phyloP scores from a whole-genome alignment of 1,140 invertebrate species.

The Drosophila tani region DNA sequence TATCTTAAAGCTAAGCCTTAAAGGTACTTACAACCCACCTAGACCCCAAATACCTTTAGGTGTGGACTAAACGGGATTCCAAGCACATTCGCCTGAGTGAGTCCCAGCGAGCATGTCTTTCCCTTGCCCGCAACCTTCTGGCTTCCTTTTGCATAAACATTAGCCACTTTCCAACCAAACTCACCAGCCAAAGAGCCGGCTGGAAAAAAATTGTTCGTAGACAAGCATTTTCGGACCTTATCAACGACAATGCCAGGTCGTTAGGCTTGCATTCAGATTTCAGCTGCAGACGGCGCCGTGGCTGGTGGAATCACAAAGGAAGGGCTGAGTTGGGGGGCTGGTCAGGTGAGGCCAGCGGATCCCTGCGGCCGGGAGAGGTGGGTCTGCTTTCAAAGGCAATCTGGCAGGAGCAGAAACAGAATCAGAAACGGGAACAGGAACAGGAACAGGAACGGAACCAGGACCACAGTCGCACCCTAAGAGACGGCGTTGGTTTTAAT shows the following conservation, averaged over 20 bases:
- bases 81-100: constrained; percentile 22
- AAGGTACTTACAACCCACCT: constrained; percentile 9
- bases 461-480: constrained; percentile 61
- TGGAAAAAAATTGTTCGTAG: constrained; percentile 45
- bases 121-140: constrained; percentile 4
- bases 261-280: constrained; percentile 80
- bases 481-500: constrained; percentile 71
- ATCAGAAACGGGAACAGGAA: constrained; percentile 6
- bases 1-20: constrained; percentile 20
- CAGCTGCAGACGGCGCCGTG: constrained; percentile 50
- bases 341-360: constrained; percentile 47
- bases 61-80: constrained; percentile 20
- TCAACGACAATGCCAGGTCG: constrained; percentile 80
- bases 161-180: constrained; percentile 46
- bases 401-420: constrained; percentile 4
- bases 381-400: constrained; percentile 56
- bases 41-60: constrained; percentile 5
- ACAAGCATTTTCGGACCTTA: constrained; percentile 69
- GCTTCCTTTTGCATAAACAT: constrained; percentile 63
- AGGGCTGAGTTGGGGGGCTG: constrained; percentile 3
- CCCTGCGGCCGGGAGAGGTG: constrained; percentile 32
- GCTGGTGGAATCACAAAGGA: constrained; percentile 4
- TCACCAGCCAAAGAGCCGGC: constrained; percentile 6
- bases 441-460: constrained; percentile 16
- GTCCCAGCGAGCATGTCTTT: constrained; percentile 7